Conservation (phyloP, 1,140 invertebrate species). For the Scaptomyza hsui region DNA sequence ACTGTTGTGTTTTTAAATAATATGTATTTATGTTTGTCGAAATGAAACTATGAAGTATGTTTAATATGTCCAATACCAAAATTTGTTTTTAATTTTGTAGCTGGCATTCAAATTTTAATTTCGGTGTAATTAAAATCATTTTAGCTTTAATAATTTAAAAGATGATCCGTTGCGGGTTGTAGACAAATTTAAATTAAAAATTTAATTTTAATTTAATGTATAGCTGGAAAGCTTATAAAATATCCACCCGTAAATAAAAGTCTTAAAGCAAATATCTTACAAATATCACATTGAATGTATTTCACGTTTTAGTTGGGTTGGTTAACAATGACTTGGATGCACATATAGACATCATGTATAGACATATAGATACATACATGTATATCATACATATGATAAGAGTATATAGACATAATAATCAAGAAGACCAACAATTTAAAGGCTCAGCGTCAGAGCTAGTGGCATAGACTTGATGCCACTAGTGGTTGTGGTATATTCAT, state of each 20-base stretch:
- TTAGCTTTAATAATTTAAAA: too few relatives aligned
- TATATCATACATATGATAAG: conserved; percentile 35
- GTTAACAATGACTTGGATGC: conserved; percentile 63
- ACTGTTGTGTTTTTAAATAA: too few relatives aligned
- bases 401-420: conserved; percentile 65
- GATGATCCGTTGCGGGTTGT: too few relatives aligned
- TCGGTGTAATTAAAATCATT: too few relatives aligned
- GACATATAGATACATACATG: conserved; percentile 39
- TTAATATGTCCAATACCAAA: too few relatives aligned
- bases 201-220: too few relatives aligned
- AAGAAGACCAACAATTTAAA: conserved; percentile 24
- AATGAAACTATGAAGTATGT: too few relatives aligned
- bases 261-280: conserved; percentile 25
- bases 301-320: conserved; percentile 59
- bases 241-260: not conserved
- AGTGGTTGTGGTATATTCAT: conserved; percentile 58
- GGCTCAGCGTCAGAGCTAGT: conserved; percentile 53
- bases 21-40: too few relatives aligned
- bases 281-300: conserved; percentile 81
- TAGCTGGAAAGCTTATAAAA: too few relatives aligned
- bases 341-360: conserved; percentile 45
- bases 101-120: too few relatives aligned
- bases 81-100: too few relatives aligned
- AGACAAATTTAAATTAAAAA: too few relatives aligned
- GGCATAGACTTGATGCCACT: conserved; percentile 59